These are phyloP conservation scores for Acanthosoma haemorrhoidale DNA, from an alignment of 2,888 invertebrate species.

Conservation along the genomic window DNA sequence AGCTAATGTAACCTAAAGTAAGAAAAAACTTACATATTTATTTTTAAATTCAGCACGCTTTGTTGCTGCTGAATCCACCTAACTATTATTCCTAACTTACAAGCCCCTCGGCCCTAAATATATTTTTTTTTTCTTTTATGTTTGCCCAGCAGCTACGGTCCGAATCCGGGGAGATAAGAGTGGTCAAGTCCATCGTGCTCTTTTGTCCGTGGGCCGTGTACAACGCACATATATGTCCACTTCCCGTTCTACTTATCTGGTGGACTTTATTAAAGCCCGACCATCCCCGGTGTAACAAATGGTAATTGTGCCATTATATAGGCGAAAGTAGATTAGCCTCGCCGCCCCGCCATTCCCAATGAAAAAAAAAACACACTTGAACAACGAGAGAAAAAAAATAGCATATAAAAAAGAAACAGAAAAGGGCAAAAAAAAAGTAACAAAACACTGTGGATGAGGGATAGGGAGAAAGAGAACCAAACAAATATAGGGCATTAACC, in stretches of 20 bases:
- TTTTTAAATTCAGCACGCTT: too few species aligned
- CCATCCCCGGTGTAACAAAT: too few species aligned
- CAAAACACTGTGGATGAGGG: neutral
- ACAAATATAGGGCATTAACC: slow-evolving; percentile 31
- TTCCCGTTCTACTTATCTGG: neutral
- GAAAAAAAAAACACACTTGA: neutral
- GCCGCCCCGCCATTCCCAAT: too few species aligned
- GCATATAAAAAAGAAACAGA: slow-evolving; percentile 6
- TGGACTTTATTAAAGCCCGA: neutral
- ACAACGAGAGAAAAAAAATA: neutral
- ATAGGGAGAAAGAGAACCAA: slow-evolving; percentile 14
- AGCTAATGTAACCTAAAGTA: too few species aligned
- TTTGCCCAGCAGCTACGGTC: neutral
- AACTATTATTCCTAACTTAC: too few species aligned
- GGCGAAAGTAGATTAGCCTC: slow-evolving; percentile 25
- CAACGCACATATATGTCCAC: neutral
- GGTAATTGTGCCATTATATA: slow-evolving; percentile 28
- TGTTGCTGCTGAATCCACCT: too few species aligned
- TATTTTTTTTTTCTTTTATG: neutral
- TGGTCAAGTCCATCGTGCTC: neutral
- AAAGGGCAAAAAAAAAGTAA: neutral
- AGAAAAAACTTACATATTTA: too few species aligned
- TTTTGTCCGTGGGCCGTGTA: too few species aligned
- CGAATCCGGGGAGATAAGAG: neutral
- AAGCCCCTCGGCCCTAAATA: neutral